Conservation (phyloP, 1,140 invertebrate genomes). For the Drosophila takahashii region DNA sequence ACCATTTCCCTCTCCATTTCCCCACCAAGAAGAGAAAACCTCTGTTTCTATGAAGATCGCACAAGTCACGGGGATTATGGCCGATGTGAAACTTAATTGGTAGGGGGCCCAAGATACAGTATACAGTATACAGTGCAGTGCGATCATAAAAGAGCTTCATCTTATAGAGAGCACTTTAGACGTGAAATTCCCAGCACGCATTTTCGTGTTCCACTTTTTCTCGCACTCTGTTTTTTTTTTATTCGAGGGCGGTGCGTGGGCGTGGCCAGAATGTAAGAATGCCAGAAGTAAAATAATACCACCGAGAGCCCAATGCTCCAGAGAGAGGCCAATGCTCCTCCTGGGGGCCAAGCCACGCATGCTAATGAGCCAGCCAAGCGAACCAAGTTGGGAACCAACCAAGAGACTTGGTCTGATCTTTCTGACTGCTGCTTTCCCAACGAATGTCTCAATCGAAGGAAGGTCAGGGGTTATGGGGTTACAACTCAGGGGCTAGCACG, state of each 20-base stretch:
- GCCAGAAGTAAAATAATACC: constrained; percentile 11
- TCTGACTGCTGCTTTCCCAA: not conserved
- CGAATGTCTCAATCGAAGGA: constrained; percentile 1
- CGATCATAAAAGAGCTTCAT: constrained; percentile 10
- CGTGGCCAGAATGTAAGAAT: constrained; percentile 11
- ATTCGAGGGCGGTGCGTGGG: constrained; percentile 8
- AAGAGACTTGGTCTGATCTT: not conserved
- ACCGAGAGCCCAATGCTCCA: too few relatives aligned
- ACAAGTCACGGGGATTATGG: constrained; percentile 5
- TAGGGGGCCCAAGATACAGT: not conserved
- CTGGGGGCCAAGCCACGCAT: constrained; percentile 40
- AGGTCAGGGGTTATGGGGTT: not conserved
- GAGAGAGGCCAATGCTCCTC: constrained; percentile 67
- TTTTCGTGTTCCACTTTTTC: constrained; percentile 59
- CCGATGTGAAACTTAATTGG: constrained; percentile 4
- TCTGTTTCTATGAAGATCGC: not conserved
- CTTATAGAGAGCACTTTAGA: not conserved
- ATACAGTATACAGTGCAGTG: not conserved
- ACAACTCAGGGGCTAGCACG: constrained; percentile 3
- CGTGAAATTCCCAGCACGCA: constrained; percentile 51
- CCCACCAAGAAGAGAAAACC: not conserved
- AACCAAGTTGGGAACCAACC: constrained; percentile 7
- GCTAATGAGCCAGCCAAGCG: constrained; percentile 52
- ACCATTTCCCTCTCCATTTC: constrained; percentile 1
- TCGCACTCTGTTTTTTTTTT: constrained; percentile 1